Conservation (phyloP, 1,140 invertebrate species). For the Eubasilissa regina region DNA sequence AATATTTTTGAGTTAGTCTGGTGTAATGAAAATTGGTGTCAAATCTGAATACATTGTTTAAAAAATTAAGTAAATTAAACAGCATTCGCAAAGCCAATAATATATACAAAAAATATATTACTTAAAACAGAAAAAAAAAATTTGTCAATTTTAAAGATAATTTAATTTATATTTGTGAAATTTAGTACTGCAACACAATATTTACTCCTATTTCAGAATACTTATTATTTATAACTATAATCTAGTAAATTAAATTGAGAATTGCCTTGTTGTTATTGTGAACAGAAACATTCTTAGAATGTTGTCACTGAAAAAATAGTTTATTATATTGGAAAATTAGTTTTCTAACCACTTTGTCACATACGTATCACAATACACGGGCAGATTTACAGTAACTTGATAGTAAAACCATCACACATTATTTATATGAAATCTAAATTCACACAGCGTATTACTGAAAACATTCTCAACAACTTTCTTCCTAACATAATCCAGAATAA, state of each 20-base stretch:
- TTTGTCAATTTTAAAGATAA: constrained; percentile 20
- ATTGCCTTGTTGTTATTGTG: constrained; percentile 10
- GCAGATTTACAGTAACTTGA: background rate
- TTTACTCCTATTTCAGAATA: constrained; percentile 33
- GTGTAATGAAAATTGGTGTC: too few relatives aligned
- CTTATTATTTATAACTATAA: constrained; percentile 31
- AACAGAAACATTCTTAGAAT: constrained; percentile 44
- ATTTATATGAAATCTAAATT: background rate
- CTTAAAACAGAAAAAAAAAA: constrained; percentile 8
- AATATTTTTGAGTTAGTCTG: too few relatives aligned
- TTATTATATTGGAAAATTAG: constrained; percentile 17
- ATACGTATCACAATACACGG: constrained; percentile 31
- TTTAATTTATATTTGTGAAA: constrained; percentile 14
- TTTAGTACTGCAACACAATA: constrained; percentile 37
- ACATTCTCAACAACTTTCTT: too few relatives aligned
- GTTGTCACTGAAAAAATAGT: constrained; percentile 23
- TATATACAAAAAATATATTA: constrained; percentile 1
- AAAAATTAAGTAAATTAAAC: constrained; percentile 20
- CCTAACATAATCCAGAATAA: too few relatives aligned
- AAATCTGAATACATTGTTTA: background rate
- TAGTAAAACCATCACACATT: background rate
- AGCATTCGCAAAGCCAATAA: constrained; percentile 4
- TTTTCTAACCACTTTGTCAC: constrained; percentile 30
- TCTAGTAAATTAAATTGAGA: constrained; percentile 37
- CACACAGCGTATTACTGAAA: too few relatives aligned